Evolutionary conservation across 2,888 invertebrate species (phyloP).

Genomic region (Drosophila gaucha): DNA sequence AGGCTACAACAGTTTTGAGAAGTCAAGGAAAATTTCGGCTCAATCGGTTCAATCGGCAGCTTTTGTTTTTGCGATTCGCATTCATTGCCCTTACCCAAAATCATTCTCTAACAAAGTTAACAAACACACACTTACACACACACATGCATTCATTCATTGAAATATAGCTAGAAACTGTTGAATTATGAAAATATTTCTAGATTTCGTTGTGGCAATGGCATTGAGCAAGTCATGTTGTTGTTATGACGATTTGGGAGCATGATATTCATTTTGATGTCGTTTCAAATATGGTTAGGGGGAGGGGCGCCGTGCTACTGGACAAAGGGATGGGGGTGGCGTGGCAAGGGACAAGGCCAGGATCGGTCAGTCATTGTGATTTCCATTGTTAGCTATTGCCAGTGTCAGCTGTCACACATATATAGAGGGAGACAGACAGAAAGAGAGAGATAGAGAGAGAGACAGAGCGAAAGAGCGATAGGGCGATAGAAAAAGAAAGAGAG

Average conservation of each 20-base stretch:
- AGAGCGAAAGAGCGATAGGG: not conserved
- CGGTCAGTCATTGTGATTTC: constrained; percentile 61
- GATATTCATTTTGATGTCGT: constrained; percentile 38
- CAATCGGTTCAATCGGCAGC: too few species aligned
- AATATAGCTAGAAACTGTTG: constrained; percentile 21
- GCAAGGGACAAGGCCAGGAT: constrained; percentile 26
- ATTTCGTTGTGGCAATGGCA: not conserved
- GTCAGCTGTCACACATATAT: constrained; percentile 68
- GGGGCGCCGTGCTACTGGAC: not conserved
- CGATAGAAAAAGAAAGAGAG: not conserved
- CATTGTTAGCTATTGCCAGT: constrained; percentile 61
- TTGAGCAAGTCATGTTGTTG: constrained; percentile 44
- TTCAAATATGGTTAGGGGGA: not conserved
- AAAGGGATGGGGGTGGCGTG: not conserved
- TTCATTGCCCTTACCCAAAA: not conserved
- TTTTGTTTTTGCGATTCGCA: not conserved
- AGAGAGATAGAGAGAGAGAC: not conserved
- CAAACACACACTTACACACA: not conserved
- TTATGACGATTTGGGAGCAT: constrained; percentile 45
- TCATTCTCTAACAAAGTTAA: not conserved
- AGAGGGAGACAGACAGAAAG: constrained; percentile 17
- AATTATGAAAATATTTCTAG: constrained; percentile 30
- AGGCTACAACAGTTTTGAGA: not conserved
- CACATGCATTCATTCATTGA: not conserved
- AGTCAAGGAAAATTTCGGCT: not conserved